These are phyloP conservation scores for Neoaliturus tenellus DNA, from an alignment of 2,888 invertebrate species.

Conservation along the genomic window DNA sequence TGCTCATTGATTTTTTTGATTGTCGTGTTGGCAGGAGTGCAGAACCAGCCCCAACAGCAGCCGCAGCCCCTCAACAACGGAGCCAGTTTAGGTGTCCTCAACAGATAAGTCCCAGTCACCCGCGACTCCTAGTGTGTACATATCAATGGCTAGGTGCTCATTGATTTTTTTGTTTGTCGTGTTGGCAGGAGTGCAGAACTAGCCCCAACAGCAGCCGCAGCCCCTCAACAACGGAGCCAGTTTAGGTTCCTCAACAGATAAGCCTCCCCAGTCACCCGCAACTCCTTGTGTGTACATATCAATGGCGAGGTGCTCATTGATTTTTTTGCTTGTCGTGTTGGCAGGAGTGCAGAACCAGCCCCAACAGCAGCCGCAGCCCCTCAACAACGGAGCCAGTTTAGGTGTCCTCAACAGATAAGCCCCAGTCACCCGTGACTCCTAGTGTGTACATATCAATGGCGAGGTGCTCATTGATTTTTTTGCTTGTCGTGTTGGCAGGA, in stretches of 20 bases:
- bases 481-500: too few species aligned
- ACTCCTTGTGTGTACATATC: slow-evolving; percentile 49
- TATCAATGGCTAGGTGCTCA: slow-evolving; percentile 49
- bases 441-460: slow-evolving; percentile 53
- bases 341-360: too few species aligned
- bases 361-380: too few species aligned
- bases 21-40: too few species aligned
- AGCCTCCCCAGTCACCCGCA: neutral
- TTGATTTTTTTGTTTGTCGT: slow-evolving; percentile 40
- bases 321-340: too few species aligned
- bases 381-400: too few species aligned
- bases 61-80: too few species aligned
- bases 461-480: slow-evolving; percentile 39
- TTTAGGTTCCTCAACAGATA: slow-evolving; percentile 54
- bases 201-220: neutral
- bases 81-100: too few species aligned
- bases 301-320: slow-evolving; percentile 44
- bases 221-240: slow-evolving; percentile 20
- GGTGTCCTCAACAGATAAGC: too few species aligned
- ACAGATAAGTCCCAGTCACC: slow-evolving; percentile 23
- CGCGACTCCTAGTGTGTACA: slow-evolving; percentile 48
- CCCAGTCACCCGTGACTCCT: slow-evolving; percentile 12
- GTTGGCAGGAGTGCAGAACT: too few species aligned
- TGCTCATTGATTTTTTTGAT: too few species aligned
- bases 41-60: too few species aligned